These are phyloP conservation scores for Baccha elongata DNA, from an alignment of 2,888 invertebrate genomes.

Conservation along the genomic window DNA sequence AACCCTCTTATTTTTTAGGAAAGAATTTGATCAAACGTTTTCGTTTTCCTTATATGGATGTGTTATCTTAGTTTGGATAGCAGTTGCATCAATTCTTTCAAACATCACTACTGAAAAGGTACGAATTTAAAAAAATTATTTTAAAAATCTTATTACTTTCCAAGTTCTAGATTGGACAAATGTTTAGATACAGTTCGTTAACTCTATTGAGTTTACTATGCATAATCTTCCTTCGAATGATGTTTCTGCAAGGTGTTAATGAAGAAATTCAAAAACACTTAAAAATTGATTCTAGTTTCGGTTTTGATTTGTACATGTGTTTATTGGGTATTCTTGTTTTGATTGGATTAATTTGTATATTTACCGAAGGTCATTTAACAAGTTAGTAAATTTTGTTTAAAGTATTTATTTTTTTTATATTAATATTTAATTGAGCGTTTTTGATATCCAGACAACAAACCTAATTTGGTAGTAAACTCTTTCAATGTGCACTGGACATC, in stretches of 20 bases:
- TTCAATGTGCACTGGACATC: constrained; percentile 32
- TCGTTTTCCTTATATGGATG: constrained; percentile 39
- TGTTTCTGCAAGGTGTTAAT: constrained; percentile 21
- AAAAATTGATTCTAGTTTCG: background rate
- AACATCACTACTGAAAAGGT: too few species aligned
- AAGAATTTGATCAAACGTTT: constrained; percentile 9
- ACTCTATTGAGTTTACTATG: constrained; percentile 66
- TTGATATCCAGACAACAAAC: constrained; percentile 1
- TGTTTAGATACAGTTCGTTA: constrained; percentile 76
- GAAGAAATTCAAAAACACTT: background rate
- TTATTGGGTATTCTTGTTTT: constrained; percentile 73
- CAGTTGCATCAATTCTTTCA: constrained; percentile 1
- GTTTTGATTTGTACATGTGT: background rate
- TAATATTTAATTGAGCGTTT: too few species aligned
- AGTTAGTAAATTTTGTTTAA: constrained; percentile 74
- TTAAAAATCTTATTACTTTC: too few species aligned
- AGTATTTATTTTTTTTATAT: too few species aligned
- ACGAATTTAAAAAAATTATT: too few species aligned
- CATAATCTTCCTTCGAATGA: constrained; percentile 38
- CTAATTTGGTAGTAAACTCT: background rate
- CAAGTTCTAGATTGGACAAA: constrained; percentile 77
- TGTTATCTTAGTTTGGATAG: constrained; percentile 31
- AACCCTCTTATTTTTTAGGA: constrained; percentile 5
- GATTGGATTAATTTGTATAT: constrained; percentile 87
- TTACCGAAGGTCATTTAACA: constrained; percentile 85